Base-by-base conservation (phyloP, 2,797 vertebrate species). In the Merluccius polli region DNA sequence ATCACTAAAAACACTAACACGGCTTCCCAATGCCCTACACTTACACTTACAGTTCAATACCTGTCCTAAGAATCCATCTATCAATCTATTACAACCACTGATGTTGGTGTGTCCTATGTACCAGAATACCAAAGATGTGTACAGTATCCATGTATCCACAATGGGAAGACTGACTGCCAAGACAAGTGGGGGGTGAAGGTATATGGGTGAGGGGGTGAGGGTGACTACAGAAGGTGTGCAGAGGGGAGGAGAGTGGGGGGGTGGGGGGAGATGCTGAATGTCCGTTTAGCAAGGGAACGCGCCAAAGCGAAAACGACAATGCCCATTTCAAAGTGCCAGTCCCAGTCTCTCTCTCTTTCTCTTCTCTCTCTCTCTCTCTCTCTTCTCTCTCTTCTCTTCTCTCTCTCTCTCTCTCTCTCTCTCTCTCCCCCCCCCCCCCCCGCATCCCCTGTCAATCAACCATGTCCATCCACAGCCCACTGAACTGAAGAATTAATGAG, bases 401-500 rank as follows among this genome's bases (percentile, higher is more conserved):
- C 18, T 59, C 48, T 59, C 48, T 59, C 48, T n/a, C 48, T 59
- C 48, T 24, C 52, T 24, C 52, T 10, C 48, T 9, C 48, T n/a
- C 48, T 8, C 21, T n/a, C 48, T n/a, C 48, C 7, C 21, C 10
- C 21, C 10, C 52, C 15, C 44, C 15, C 16, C 16, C 82, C 81
- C 77, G 84, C 71, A 80, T 86, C 83, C 83, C 83, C 85, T 87
- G 87, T 90, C 88, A 89, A 87, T 88, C 87, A 83, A 83, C 80
- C 32, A 82, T 78, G 80, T 87, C 88, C 83, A 86, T 90, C 89
- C 89, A 88, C 92, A 90, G 87, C 82, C 81, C 91, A 92, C 77
- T 89, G 89, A 92, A 80, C 87, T 88, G 87, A 88, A 79, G 89
- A 92, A 92, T 92, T 93, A 92, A 92, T 90, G 90, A 92, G 41